Evolutionary conservation across 2,797 vertebrate genomes (phyloP).

Genomic region (Sebastes cheni): DNA sequence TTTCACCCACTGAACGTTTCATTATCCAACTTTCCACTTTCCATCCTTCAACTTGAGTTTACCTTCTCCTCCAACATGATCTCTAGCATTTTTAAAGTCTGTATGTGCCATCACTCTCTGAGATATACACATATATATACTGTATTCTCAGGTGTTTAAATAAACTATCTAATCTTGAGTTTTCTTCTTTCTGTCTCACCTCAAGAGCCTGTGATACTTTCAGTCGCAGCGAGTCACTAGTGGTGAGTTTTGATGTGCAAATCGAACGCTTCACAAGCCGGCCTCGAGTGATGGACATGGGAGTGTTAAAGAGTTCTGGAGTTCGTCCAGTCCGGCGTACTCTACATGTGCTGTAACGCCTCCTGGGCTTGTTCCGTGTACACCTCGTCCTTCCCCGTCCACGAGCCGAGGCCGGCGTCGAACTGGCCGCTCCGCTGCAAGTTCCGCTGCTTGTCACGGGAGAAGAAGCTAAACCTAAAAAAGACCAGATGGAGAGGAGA

Average conservation of each 20-base stretch:
- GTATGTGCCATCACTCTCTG: conserved; percentile 6
- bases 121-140: neutral
- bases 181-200: conserved; percentile 13
- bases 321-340: conserved; percentile 31
- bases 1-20: neutral
- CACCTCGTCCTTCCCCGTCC: conserved; percentile 86
- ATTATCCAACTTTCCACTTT: conserved; percentile 24
- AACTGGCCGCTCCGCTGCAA: conserved; percentile 79
- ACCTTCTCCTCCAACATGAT: neutral
- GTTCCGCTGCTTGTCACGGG: conserved; percentile 90
- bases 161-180: neutral
- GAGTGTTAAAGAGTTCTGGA: conserved; percentile 29
- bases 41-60: conserved; percentile 31
- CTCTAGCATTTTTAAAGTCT: neutral
- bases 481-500: conserved; percentile 26
- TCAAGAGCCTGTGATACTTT: neutral
- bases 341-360: conserved; percentile 93
- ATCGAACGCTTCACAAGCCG: neutral
- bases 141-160: neutral
- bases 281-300: conserved; percentile 27
- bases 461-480: conserved; percentile 98
- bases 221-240: conserved; percentile 26
- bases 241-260: conserved; percentile 18
- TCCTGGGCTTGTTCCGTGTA: conserved; percentile 96
- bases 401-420: conserved; percentile 84